A percentile compares a stretch with the other conserved stretches of the same genome.
phyloP scores from a whole-genome alignment of 2,113 vertebrate genomes.

The Neolamprologus brichardi region DNA sequence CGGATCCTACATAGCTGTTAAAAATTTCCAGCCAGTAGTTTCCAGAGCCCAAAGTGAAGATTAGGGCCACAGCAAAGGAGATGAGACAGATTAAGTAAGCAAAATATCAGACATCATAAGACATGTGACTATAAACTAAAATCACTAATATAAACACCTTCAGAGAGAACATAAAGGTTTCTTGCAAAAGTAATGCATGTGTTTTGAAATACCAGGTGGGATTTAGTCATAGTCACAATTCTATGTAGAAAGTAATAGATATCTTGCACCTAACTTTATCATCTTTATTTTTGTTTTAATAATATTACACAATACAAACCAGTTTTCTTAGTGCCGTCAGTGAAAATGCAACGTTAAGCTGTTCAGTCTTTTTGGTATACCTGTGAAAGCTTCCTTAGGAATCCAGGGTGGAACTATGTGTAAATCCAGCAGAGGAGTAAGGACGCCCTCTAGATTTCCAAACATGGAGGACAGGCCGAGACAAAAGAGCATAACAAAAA shows the following conservation, averaged over 20 bases:
- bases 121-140: not conserved
- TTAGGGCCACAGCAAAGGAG: slow-evolving; percentile 66
- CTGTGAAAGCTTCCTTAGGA: slow-evolving; percentile 79
- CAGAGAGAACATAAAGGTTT: not conserved
- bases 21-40: slow-evolving; percentile 86
- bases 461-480: slow-evolving; percentile 87
- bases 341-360: not conserved
- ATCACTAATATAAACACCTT: not conserved
- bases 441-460: slow-evolving; percentile 78
- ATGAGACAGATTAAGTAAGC: slow-evolving; percentile 61
- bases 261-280: not conserved
- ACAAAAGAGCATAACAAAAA: slow-evolving; percentile 75
- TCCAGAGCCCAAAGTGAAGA: slow-evolving; percentile 77
- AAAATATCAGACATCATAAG: not conserved
- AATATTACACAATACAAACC: not conserved
- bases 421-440: slow-evolving; percentile 78
- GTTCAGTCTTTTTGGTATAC: slow-evolving; percentile 47
- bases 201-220: not conserved
- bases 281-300: not conserved
- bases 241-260: not conserved
- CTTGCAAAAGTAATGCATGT: not conserved
- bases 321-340: not conserved
- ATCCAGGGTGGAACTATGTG: slow-evolving; percentile 60
- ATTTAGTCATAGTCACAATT: not conserved
- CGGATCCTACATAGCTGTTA: slow-evolving; percentile 72